A percentile compares a stretch with the other conserved stretches of the same genome.
These are phyloP conservation scores for Zoanthus gigantus DNA, from an alignment of 92 coral and sea anemone genomes.

Conservation along the genomic window DNA sequence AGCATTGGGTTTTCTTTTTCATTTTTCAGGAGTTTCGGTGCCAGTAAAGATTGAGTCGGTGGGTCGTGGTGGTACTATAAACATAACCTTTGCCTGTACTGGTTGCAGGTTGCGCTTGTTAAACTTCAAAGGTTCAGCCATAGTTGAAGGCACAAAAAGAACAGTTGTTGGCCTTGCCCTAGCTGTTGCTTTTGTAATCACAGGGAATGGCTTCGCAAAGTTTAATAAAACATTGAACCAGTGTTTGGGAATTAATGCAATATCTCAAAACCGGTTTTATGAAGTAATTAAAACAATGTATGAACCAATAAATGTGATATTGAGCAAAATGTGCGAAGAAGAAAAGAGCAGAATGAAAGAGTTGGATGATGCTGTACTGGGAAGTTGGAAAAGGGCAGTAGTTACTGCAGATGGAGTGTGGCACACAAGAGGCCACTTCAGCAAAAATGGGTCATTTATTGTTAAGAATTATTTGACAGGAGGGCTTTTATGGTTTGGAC, in stretches of 20 bases:
- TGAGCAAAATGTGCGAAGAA: slow-evolving; percentile 29
- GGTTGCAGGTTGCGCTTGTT: not conserved
- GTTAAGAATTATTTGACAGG: slow-evolving; percentile 38
- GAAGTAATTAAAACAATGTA: slow-evolving; percentile 10
- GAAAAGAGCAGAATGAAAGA: slow-evolving; percentile 28
- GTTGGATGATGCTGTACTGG: slow-evolving; percentile 11
- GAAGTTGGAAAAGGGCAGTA: slow-evolving; percentile 39
- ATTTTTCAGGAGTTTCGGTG: not conserved
- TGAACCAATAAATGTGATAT: slow-evolving; percentile 25
- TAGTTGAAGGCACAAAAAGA: slow-evolving; percentile 6
- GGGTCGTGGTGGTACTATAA: not conserved
- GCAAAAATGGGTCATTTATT: slow-evolving; percentile 32
- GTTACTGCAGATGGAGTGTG: slow-evolving; percentile 51
- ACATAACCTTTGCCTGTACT: not conserved
- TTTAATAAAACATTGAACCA: not conserved
- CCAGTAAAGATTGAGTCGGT: slow-evolving; percentile 6
- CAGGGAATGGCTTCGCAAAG: slow-evolving; percentile 8
- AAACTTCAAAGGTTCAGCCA: slow-evolving; percentile 2
- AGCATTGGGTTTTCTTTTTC: not conserved
- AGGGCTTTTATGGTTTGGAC: slow-evolving; percentile 39
- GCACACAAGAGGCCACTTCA: slow-evolving; percentile 44
- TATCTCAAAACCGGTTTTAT: not conserved
- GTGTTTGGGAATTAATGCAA: not conserved
- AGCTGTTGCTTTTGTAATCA: not conserved
- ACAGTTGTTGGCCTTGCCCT: slow-evolving; percentile 13